Conservation (phyloP, 2,113 vertebrate species). For the Galeopterus variegatus region DNA sequence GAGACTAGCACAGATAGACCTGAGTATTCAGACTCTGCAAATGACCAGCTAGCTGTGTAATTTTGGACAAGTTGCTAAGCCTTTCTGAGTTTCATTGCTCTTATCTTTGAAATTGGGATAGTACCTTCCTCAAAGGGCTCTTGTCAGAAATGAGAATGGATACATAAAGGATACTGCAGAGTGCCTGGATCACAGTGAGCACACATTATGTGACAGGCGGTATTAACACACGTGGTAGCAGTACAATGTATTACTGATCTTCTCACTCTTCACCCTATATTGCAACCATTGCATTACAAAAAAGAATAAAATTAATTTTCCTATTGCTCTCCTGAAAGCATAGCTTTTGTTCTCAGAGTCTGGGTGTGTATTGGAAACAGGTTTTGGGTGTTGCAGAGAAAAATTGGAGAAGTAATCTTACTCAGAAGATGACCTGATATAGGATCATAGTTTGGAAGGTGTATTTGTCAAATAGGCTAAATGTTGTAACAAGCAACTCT, state of each 20-base stretch:
- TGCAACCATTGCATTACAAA: background rate
- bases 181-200: background rate
- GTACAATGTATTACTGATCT: background rate
- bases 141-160: background rate
- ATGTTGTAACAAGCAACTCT: background rate
- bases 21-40: background rate
- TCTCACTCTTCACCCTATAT: background rate
- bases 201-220: background rate
- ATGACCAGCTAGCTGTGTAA: background rate
- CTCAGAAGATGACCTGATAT: background rate
- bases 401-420: background rate
- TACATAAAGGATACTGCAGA: background rate
- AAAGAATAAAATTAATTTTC: background rate
- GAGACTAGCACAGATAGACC: too few relatives aligned
- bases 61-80: background rate
- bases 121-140: background rate
- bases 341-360: background rate
- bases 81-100: background rate
- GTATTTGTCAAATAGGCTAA: background rate
- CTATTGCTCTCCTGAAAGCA: background rate
- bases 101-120: background rate
- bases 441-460: background rate
- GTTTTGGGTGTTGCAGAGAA: background rate
- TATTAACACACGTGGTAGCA: background rate
- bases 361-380: background rate